These are phyloP conservation scores for Hydroisotoma schaefferi DNA, from an alignment of 2,888 invertebrate genomes.

Conservation along the genomic window DNA sequence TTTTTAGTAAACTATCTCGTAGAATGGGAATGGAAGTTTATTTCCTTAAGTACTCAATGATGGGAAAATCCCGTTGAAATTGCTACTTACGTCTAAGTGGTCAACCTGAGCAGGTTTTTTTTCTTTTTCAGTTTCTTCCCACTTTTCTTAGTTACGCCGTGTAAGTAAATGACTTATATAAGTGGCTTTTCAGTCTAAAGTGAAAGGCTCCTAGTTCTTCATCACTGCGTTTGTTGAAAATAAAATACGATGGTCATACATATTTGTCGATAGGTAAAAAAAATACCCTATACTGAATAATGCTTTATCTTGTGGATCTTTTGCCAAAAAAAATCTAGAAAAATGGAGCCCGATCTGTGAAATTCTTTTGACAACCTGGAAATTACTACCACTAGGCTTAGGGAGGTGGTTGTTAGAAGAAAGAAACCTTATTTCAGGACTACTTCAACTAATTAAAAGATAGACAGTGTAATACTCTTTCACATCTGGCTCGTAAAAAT, in stretches of 20 bases:
- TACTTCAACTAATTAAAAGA: conserved; percentile 8
- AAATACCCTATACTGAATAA: too few species aligned
- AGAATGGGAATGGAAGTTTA: conserved; percentile 7
- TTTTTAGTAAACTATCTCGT: too few species aligned
- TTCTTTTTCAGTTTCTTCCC: conserved; percentile 1
- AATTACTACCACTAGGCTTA: background rate
- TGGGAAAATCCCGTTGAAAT: conserved; percentile 38
- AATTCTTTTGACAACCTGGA: conserved; percentile 1
- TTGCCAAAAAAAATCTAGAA: background rate
- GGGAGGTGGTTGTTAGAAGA: too few species aligned
- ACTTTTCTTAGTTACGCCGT: conserved; percentile 19
- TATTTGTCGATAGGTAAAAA: too few species aligned
- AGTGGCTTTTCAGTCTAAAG: too few species aligned
- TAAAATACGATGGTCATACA: too few species aligned
- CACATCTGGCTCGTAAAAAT: background rate
- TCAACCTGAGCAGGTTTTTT: conserved; percentile 17
- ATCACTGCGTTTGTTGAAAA: too few species aligned
- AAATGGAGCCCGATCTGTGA: background rate
- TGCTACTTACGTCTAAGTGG: conserved; percentile 37
- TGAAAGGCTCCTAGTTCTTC: too few species aligned
- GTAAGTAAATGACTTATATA: conserved; percentile 3
- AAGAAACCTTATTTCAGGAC: conserved; percentile 1
- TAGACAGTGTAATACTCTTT: conserved; percentile 4
- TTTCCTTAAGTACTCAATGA: conserved; percentile 33
- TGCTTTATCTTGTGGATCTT: too few species aligned